Base-by-base conservation (phyloP, 2,113 vertebrate genomes). In the Phrynosoma platyrhinos region DNA sequence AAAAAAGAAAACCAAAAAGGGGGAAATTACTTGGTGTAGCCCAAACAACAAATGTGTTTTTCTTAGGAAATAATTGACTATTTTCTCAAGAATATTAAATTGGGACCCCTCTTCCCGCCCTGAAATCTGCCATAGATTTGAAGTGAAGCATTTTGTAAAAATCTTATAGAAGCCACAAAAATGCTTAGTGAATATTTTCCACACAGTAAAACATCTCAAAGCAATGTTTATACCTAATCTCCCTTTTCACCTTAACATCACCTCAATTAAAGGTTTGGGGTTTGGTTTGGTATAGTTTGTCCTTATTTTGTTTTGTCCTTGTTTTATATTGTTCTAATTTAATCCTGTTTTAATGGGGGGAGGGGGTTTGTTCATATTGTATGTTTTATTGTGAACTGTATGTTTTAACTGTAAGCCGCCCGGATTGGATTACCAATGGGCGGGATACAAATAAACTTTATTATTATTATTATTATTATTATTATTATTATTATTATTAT, bases 21-120 rank as follows among this genome's bases (percentile, higher is more conserved):
- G 66, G 42, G 92, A 91, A 93, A 89, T 88, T 92, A 82, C 80
- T 94, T 42, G 6, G 58, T 58, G 8, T 88, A 87, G 90, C 81
- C 62, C 89, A 92, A 93, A 89, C 52, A 85, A 10, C 88, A 75
- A 87, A 68, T 79, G 3, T 90, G 87, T 88, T 85, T 92, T 80
- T 74, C 53, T 91, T 90, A 89, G 86, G 64, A 91, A 93, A 91
- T 91, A 87, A 92, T 90, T 79, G 84, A 91, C 86, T 84, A 69
- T 94, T 76, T 91, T 94, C 88, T 91, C 79, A 91, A 25, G 72
- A 88, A 88, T 30, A 52, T 82, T 75, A 88, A 88, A 93, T 90
- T 86, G 80, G 13, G 68, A 88, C 55, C 74, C 93, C 94, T 90
- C 30, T 13, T 85, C 82, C 82, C 47, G 72, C 78, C 18, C 18